These are phyloP conservation scores for Pogonomyrmex barbatus DNA, from an alignment of 1,140 invertebrate genomes.

Conservation along the genomic window DNA sequence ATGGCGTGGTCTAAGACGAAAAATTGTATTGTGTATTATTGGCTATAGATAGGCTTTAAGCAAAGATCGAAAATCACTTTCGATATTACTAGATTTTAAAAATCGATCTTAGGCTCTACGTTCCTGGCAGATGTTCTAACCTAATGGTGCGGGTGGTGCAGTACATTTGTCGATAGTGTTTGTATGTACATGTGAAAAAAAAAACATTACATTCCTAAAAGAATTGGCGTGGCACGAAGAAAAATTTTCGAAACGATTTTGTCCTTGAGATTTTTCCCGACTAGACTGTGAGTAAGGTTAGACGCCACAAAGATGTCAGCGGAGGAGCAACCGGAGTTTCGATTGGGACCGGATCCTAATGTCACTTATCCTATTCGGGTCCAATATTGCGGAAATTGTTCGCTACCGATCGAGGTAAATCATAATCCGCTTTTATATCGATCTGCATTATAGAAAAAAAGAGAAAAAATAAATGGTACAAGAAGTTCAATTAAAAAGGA, in stretches of 20 bases:
- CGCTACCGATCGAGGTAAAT: conserved; percentile 94
- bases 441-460: conserved; percentile 33
- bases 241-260: background rate
- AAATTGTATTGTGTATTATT: no score
- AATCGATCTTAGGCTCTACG: background rate
- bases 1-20: no score
- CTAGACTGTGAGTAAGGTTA: conserved; percentile 54
- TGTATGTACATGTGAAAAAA: background rate
- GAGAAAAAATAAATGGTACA: no score
- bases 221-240: no score
- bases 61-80: background rate
- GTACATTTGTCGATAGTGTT: background rate
- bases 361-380: conserved; percentile 94
- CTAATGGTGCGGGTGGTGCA: background rate
- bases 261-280: background rate
- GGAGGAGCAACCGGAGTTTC: conserved; percentile 77
- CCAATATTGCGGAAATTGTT: conserved; percentile 97
- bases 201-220: background rate
- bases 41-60: background rate
- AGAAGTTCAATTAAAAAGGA: no score
- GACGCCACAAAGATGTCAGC: conserved; percentile 78
- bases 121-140: conserved; percentile 19
- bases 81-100: background rate
- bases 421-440: background rate
- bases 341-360: conserved; percentile 86